These are phyloP conservation scores for Heliocidaris erythrogramma DNA, from an alignment of 35 echinoderm and acorn worm species.

Conservation along the genomic window DNA sequence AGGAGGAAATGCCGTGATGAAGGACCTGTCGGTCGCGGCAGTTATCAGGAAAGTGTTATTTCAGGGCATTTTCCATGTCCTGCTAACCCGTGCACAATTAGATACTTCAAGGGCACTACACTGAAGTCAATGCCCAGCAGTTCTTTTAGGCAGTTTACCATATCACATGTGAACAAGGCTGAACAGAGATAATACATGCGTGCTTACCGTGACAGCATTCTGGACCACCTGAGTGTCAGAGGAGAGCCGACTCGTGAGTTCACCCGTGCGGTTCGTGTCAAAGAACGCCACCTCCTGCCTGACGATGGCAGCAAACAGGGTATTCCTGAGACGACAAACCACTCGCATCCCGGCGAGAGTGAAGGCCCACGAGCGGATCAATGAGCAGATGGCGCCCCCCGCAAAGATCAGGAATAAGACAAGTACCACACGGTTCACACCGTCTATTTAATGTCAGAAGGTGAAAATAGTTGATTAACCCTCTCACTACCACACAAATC, in stretches of 20 bases:
- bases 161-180: background rate
- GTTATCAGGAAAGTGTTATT: too few relatives aligned
- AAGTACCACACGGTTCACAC: slow-evolving; percentile 68
- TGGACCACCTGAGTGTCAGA: slow-evolving; percentile 96
- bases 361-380: slow-evolving; percentile 90
- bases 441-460: slow-evolving; percentile 28
- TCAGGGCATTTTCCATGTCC: too few relatives aligned
- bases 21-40: too few relatives aligned
- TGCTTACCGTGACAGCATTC: slow-evolving; percentile 92
- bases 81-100: too few relatives aligned
- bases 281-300: slow-evolving; percentile 96
- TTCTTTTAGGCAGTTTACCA: too few relatives aligned
- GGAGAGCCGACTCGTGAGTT: slow-evolving; percentile 88
- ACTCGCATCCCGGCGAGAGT: slow-evolving; percentile 93
- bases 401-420: slow-evolving; percentile 70
- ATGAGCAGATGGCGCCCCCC: slow-evolving; percentile 66
- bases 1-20: too few relatives aligned
- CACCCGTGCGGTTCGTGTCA: slow-evolving; percentile 91
- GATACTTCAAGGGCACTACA: too few relatives aligned
- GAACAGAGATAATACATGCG: background rate
- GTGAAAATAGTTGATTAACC: background rate
- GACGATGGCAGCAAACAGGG: slow-evolving; percentile 84
- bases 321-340: slow-evolving; percentile 70
- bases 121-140: too few relatives aligned
- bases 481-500: too few relatives aligned